These are phyloP conservation scores for Rhinogobius similis DNA, from an alignment of 2,113 vertebrate species.

Conservation along the genomic window DNA sequence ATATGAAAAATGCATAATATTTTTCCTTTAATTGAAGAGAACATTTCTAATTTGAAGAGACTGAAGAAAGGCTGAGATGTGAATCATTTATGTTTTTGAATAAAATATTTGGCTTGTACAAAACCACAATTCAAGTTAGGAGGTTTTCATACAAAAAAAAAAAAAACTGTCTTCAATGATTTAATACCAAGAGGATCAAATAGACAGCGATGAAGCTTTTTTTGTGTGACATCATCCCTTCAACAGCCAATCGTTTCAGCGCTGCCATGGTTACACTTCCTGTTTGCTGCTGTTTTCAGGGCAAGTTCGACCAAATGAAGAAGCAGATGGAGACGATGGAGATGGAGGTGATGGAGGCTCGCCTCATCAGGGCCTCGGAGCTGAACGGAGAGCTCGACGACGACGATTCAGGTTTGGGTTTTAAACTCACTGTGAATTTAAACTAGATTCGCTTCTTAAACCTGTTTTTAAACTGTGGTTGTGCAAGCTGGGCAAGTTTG, in stretches of 20 bases:
- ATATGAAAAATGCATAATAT: no score
- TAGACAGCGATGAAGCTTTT: not conserved
- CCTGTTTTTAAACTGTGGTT: not conserved
- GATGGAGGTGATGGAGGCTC: constrained; percentile 97
- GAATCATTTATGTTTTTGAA: no score
- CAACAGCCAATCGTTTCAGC: not conserved
- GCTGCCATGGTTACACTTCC: not conserved
- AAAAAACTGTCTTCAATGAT: no score
- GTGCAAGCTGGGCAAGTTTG: not conserved
- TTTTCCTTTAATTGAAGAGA: no score
- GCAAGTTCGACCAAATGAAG: constrained; percentile 89
- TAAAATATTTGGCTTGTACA: no score
- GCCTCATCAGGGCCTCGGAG: constrained; percentile 92
- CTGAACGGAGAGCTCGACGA: constrained; percentile 93
- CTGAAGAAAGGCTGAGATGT: no score
- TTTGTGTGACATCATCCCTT: not conserved
- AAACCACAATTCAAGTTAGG: no score
- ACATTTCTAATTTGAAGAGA: no score
- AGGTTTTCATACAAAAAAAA: no score
- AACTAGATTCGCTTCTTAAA: not conserved
- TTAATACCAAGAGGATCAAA: not conserved
- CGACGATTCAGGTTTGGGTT: constrained; percentile 83
- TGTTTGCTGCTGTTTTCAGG: constrained; percentile 57
- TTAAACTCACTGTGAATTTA: no score
- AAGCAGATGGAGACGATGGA: constrained; percentile 97